phyloP scores from a whole-genome alignment of 2,888 invertebrate species.

The Coenonympha arcania region DNA sequence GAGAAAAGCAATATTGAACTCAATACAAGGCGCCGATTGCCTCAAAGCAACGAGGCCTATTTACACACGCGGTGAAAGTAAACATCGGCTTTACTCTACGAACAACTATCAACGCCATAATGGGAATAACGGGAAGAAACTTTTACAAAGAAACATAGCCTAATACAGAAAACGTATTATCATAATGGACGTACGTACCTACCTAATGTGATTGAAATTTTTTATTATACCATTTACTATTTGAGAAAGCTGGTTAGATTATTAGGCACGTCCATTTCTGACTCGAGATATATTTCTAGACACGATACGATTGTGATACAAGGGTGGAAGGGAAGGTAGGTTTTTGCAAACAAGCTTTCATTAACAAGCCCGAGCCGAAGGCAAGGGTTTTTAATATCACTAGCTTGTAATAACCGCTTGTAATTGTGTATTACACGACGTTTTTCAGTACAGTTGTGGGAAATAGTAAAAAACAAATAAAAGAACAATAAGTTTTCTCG shows the following conservation, averaged over 20 bases:
- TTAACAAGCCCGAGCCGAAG: too few species aligned
- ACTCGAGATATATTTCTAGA: too few species aligned
- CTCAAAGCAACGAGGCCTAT: slow-evolving; percentile 35
- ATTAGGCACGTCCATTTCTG: too few species aligned
- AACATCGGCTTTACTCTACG: slow-evolving; percentile 33
- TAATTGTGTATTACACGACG: too few species aligned
- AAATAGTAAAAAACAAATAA: too few species aligned
- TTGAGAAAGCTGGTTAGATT: background rate
- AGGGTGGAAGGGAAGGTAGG: too few species aligned
- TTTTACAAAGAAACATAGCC: slow-evolving; percentile 38
- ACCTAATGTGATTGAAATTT: slow-evolving; percentile 35
- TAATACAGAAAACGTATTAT: slow-evolving; percentile 37
- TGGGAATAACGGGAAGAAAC: slow-evolving; percentile 36
- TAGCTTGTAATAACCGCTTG: too few species aligned
- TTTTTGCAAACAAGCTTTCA: too few species aligned
- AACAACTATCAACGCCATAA: slow-evolving; percentile 35
- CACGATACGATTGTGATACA: too few species aligned
- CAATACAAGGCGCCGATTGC: slow-evolving; percentile 13
- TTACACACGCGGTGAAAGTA: slow-evolving; percentile 46
- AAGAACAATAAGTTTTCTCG: too few species aligned
- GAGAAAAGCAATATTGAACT: slow-evolving; percentile 17
- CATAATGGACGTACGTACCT: slow-evolving; percentile 34
- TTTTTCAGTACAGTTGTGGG: too few species aligned
- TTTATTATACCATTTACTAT: slow-evolving; percentile 13
- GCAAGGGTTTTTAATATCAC: too few species aligned